A percentile compares a stretch with the other conserved stretches of the same genome.
Conservation (phyloP, 2,113 vertebrate genomes). For the Tragelaphus imberbis region DNA sequence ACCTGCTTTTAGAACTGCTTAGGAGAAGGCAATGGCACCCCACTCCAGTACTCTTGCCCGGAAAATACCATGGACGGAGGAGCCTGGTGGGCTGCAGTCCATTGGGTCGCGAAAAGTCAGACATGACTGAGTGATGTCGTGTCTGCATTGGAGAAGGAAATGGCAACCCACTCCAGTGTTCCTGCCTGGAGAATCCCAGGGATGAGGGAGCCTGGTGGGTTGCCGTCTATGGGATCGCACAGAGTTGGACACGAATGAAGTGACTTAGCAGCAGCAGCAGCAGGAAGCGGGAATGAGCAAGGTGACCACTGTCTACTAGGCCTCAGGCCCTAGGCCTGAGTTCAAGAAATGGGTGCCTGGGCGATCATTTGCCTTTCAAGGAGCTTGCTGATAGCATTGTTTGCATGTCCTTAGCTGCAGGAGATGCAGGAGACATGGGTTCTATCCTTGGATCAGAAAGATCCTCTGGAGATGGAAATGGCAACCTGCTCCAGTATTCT, state of each 20-base stretch:
- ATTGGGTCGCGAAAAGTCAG: too few species aligned
- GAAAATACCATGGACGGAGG: too few species aligned
- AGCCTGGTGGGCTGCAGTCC: too few species aligned
- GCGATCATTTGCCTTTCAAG: neutral
- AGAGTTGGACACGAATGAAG: too few species aligned
- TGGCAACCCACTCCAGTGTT: too few species aligned
- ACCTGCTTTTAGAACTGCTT: neutral
- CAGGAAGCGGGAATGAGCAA: neutral
- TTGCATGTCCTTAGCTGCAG: neutral
- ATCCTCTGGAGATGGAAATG: neutral
- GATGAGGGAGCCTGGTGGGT: too few species aligned
- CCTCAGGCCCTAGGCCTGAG: neutral
- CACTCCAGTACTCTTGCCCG: too few species aligned
- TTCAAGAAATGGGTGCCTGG: neutral
- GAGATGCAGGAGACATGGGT: neutral
- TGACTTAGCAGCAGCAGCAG: too few species aligned
- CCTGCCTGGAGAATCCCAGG: too few species aligned
- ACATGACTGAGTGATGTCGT: too few species aligned
- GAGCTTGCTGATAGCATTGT: neutral
- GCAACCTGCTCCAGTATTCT: neutral
- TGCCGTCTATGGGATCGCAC: too few species aligned
- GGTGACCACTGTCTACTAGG: neutral
- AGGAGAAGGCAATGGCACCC: neutral
- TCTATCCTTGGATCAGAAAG: neutral
- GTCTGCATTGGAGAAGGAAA: too few species aligned